Evolutionary conservation across 2,888 invertebrate species (phyloP), one percentile per base, ranked within the genome.

Genomic region (Clistopyga incitator): DNA sequence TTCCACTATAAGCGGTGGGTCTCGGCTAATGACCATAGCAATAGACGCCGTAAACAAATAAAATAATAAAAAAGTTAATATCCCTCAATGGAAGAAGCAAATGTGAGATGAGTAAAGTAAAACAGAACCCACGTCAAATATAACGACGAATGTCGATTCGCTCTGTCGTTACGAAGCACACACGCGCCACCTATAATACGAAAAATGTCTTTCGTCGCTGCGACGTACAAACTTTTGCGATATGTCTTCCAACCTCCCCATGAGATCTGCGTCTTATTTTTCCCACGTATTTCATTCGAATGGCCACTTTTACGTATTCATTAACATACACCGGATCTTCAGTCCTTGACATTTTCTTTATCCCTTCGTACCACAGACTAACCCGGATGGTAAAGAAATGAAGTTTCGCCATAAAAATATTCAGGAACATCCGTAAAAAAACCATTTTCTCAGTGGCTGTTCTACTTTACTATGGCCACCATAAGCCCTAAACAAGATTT

Each of bases 271-370:
- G 52, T 29, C 56, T 54, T 65, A 71, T 81, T 77, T 42, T 23
- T 71, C 56, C 23, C n/a, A 71, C 64, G 45, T 68, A 45, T 77
- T 11, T 77, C 20, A 45, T 61, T 74, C 67, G 68, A 68, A 68
- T 74, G 71, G 52, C 59, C 72, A 72, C 70, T 77, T 82, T 59
- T 72, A 18, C 67, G 74, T 74, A 74, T 78, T 78, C 68, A 29
- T 54, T 54, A 56, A 42, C 54, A 45, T 71, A 20, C 61, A 61
- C 50, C 50, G 29, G 20, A 70, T 65, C 42, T 59, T 42, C 20
- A 23, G 11, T 18, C 29, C 2, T n/a, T n/a, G 23, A 6, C 10
- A 38, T 38, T 38, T 38, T 38, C 10, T 38, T 38, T 50, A 56
- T n/a, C 56, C 56, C 34, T 64, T 38, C 13, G 10, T 45, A 45